A percentile compares a stretch with the other conserved stretches of the same genome.
phyloP scores from a whole-genome alignment of 2,888 invertebrate genomes.

The Machimus atricapillus region DNA sequence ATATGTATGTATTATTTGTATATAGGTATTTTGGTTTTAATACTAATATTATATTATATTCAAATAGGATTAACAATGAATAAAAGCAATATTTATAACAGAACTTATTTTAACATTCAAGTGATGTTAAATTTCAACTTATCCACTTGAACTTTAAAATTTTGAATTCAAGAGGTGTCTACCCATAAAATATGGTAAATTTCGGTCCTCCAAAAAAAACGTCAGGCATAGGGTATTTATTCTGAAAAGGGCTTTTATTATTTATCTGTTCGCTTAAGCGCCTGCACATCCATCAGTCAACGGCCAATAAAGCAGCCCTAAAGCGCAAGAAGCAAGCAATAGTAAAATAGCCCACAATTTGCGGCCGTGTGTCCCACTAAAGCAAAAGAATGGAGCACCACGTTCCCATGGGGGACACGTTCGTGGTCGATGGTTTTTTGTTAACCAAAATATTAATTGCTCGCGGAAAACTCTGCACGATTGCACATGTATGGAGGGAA shows the following conservation, averaged over 20 bases:
- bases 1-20: no score
- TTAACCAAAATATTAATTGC: background rate
- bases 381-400: background rate
- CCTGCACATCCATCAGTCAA: background rate
- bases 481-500: background rate
- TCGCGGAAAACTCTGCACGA: background rate
- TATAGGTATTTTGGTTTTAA: no score
- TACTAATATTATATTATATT: no score
- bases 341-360: background rate
- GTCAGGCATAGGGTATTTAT: background rate
- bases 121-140: no score
- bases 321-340: background rate
- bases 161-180: background rate
- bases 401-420: background rate
- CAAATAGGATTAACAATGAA: no score
- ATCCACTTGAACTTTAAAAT: background rate
- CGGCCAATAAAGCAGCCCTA: background rate
- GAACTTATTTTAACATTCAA: no score
- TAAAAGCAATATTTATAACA: no score
- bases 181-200: background rate
- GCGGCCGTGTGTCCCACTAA: background rate
- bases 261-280: background rate
- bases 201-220: background rate
- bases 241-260: background rate
- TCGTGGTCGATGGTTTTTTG: background rate